phyloP scores from a whole-genome alignment of 2,888 invertebrate genomes.

The Apodemia zela region DNA sequence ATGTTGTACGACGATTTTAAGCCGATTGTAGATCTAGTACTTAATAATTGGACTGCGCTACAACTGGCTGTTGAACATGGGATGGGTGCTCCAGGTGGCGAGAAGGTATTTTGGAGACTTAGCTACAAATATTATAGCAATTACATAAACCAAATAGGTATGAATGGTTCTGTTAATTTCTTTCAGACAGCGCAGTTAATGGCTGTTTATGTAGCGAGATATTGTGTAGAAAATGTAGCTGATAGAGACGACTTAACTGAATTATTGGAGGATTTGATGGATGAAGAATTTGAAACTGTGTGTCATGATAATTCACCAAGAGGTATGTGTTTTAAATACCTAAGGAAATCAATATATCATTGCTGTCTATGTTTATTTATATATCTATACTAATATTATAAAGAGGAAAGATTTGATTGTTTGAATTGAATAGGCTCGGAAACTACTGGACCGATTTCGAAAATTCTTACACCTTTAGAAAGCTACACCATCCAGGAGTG shows the following conservation, averaged over 20 bases:
- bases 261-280: constrained; percentile 85
- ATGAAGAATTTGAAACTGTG: constrained; percentile 86
- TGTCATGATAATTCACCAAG: constrained; percentile 86
- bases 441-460: too few relatives aligned
- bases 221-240: constrained; percentile 81
- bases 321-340: constrained; percentile 54
- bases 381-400: too few relatives aligned
- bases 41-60: constrained; percentile 87
- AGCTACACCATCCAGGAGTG: too few relatives aligned
- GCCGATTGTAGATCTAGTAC: constrained; percentile 82
- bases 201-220: constrained; percentile 83
- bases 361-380: too few relatives aligned
- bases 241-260: constrained; percentile 82
- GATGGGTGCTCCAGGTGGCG: constrained; percentile 85
- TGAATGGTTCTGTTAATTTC: neutral
- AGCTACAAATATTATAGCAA: neutral
- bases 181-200: constrained; percentile 82
- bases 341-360: too few relatives aligned
- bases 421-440: too few relatives aligned
- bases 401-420: too few relatives aligned
- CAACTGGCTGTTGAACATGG: constrained; percentile 87
- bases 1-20: constrained; percentile 79
- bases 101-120: constrained; percentile 69
- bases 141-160: neutral
- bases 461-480: too few relatives aligned